Evolutionary conservation across 1,140 invertebrate genomes (phyloP), one percentile per base, ranked within the genome.

Genomic region (Homalodisca vitripennis): DNA sequence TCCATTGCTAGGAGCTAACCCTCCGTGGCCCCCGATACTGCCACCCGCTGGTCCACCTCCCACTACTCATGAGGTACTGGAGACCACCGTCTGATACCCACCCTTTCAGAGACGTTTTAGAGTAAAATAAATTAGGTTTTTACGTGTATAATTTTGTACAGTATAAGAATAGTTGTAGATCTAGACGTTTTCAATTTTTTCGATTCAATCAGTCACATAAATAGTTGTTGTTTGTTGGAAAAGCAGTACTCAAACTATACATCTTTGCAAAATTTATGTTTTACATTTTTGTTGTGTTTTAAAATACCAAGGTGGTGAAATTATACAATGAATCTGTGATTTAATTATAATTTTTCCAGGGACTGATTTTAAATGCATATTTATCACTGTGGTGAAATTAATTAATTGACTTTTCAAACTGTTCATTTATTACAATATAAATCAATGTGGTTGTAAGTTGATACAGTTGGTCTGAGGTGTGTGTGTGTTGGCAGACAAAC

Each of bases 1-100:
- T 75, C 76, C n/a, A 77, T 32, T 68, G 3, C 67, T 68, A 1
- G 53, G 67, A 14, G 67, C 51, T 26, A 60, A 62, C 46, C 75
- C 77, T 22, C 63, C 76, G 31, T 77, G 77, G 48, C 78, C 79
- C 63, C 57, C 68, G 77, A 27, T 62, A 31, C 32, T 64, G 29
- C 64, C 53, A 6, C 65, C 51, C 13, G 24, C 55, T 24, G 60
- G 66, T 17, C 64, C 57, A 13, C 48, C 41, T 17, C 22, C 71
- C 17, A 32, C 57, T 57, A 34, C 66, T 77, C 82, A 83, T 79
- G 84, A 85, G 84, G 84, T 86, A 85, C 80, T 86, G 75, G 84
- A 86, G 83, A 86, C 84, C 73, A 84, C 84, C 77, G 84, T 86
- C 78, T 86, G 82, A 77, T 55, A 1, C n/a, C n/a, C n/a, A n/a